Conservation (phyloP, 1,140 invertebrate genomes). For the Aethina tumida region DNA sequence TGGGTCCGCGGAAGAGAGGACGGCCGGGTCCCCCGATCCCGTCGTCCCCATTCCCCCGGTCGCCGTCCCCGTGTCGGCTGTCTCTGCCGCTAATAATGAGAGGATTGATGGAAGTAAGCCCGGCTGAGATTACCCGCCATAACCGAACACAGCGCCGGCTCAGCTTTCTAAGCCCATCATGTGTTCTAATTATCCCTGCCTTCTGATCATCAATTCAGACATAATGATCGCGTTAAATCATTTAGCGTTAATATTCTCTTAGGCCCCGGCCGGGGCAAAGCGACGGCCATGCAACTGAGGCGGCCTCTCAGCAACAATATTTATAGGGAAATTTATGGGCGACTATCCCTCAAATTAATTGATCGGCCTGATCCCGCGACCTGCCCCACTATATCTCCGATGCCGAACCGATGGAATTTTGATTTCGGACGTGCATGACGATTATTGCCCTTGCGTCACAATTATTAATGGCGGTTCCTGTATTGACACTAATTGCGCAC, state of each 20-base stretch:
- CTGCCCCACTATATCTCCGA: background rate
- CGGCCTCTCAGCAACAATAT: too few species aligned
- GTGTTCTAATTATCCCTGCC: conserved; percentile 15
- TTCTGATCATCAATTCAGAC: conserved; percentile 18
- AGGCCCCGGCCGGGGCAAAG: background rate
- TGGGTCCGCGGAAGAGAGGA: conserved; percentile 61
- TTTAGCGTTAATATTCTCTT: conserved; percentile 17
- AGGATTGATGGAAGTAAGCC: conserved; percentile 18
- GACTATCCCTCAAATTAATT: background rate
- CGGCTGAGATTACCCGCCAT: conserved; percentile 5
- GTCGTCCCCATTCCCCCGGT: conserved; percentile 9
- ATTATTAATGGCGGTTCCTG: too few species aligned
- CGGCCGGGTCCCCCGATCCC: conserved; percentile 36
- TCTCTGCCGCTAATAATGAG: conserved; percentile 10
- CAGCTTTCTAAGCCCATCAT: conserved; percentile 12
- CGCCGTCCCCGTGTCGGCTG: conserved; percentile 8
- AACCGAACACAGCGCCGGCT: conserved; percentile 10
- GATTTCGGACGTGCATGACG: too few species aligned
- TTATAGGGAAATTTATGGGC: too few species aligned
- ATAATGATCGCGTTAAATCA: conserved; percentile 14
- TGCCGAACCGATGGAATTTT: too few species aligned
- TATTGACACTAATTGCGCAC: too few species aligned
- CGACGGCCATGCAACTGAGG: background rate
- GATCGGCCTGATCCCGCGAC: background rate
- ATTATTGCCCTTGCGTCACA: too few species aligned